These are phyloP conservation scores for Cathartes aura DNA, from an alignment of 2,113 vertebrate species.

Conservation along the genomic window DNA sequence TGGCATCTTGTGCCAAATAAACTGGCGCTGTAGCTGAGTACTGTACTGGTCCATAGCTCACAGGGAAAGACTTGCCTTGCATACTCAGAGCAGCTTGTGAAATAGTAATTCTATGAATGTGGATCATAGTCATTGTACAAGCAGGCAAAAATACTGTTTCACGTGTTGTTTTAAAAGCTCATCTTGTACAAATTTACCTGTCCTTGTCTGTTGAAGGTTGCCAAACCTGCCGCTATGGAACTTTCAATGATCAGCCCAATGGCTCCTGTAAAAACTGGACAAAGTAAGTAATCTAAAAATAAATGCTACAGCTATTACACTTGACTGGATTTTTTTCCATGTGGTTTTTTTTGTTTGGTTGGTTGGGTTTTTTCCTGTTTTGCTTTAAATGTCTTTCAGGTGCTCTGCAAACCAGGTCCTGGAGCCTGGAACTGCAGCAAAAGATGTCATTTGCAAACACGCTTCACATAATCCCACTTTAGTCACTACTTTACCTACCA, in stretches of 20 bases:
- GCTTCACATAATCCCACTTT: not conserved
- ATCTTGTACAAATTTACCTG: not conserved
- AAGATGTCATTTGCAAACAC: constrained; percentile 62
- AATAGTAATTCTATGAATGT: not conserved
- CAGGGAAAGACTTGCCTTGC: not conserved
- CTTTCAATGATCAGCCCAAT: constrained; percentile 36
- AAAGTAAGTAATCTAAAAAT: constrained; percentile 38
- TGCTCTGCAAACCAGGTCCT: constrained; percentile 56
- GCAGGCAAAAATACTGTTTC: not conserved
- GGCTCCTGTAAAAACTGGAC: constrained; percentile 68
- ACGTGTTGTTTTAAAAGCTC: not conserved
- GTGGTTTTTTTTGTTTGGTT: no score
- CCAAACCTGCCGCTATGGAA: constrained; percentile 40
- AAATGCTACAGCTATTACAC: not conserved
- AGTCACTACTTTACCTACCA: not conserved
- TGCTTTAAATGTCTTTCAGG: constrained; percentile 29
- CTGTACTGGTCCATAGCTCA: not conserved
- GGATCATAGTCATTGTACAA: not conserved
- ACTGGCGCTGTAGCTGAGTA: accelerated
- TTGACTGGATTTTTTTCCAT: not conserved
- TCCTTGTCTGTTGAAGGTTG: constrained; percentile 42
- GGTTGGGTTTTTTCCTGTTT: not conserved
- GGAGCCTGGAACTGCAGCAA: constrained; percentile 54
- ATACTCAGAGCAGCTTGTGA: not conserved
- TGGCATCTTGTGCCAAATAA: not conserved